phyloP scores from a whole-genome alignment of 2,113 vertebrate genomes.

The Loxodonta africana region DNA sequence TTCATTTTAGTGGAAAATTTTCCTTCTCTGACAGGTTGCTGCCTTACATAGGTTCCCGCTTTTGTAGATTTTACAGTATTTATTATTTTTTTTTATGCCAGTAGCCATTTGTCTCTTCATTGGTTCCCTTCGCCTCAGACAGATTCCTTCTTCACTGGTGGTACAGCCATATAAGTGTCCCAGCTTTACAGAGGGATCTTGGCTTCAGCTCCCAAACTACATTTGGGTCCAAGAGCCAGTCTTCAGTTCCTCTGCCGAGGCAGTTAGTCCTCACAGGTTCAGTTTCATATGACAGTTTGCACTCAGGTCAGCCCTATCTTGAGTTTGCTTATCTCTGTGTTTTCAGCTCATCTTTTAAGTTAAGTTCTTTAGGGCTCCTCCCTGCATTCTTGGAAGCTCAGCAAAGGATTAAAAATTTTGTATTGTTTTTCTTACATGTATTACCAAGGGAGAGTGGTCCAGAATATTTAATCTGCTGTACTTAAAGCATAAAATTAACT shows the following conservation, averaged over 20 bases:
- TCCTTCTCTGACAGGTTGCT: too few relatives aligned
- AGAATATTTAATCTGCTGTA: not conserved
- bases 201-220: not conserved
- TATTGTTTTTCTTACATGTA: not conserved
- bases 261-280: not conserved
- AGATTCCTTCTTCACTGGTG: not conserved
- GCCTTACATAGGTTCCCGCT: too few relatives aligned
- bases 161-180: not conserved
- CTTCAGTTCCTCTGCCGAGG: not conserved
- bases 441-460: not conserved
- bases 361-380: not conserved
- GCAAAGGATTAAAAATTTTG: not conserved
- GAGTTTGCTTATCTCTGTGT: not conserved
- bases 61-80: not conserved
- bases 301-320: not conserved
- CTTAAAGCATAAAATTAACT: not conserved
- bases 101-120: not conserved
- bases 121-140: not conserved
- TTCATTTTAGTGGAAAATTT: too few relatives aligned
- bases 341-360: not conserved
- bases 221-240: not conserved
- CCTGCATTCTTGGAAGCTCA: not conserved
- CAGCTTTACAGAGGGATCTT: not conserved
- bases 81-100: not conserved
- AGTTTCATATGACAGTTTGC: not conserved